Base-by-base conservation (phyloP, 2,797 vertebrate genomes). In the Glossophaga mutica region DNA sequence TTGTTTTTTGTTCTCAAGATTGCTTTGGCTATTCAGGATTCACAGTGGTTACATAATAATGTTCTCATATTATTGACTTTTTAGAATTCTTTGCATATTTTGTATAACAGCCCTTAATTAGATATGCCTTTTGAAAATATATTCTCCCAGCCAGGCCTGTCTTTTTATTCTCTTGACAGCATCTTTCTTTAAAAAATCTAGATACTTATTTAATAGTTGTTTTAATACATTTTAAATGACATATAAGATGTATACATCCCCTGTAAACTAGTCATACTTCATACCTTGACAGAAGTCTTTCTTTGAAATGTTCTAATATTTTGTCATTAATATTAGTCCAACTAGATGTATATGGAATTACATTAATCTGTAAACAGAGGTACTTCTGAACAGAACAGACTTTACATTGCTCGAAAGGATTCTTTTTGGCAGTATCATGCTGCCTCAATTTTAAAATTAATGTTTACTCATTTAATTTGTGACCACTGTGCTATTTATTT, bases 381-480 rank as follows among this genome's bases (percentile, higher is more conserved):
- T n/a, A n/a, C n/a, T n/a, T n/a, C 86, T 95, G 94, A 96, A 94
- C 29, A 92, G 95, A 95, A 96, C 94, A 98, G 91, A 95, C 96
- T 97, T 97, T 34, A 32, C 70, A 97, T 96, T 96, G 96, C 95
- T 97, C 86, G 91, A 96, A 42, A 48, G 32, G 88, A 96, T 44
- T 76, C 74, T 84, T 90, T 96, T 83, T 86, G 76, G 48, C 50
- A 88, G 79, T 91, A 79, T 87, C 93, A 83, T 92, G 95, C 95
- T 97, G 95, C 97, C 93, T 97, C 96, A 97, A 92, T 95, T 98
- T 98, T 98, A 97, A 97, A 98, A 94, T 96, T 94, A 68, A 95
- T 94, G 84, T 84, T 96, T 97, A 92, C 83, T 97, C 95, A 97
- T 98, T 97, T 96, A 24, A 44, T 81, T 92, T 96, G 85, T 97